Evolutionary conservation across 2,113 vertebrate species (phyloP).

Genomic region (Aplodontia rufa): DNA sequence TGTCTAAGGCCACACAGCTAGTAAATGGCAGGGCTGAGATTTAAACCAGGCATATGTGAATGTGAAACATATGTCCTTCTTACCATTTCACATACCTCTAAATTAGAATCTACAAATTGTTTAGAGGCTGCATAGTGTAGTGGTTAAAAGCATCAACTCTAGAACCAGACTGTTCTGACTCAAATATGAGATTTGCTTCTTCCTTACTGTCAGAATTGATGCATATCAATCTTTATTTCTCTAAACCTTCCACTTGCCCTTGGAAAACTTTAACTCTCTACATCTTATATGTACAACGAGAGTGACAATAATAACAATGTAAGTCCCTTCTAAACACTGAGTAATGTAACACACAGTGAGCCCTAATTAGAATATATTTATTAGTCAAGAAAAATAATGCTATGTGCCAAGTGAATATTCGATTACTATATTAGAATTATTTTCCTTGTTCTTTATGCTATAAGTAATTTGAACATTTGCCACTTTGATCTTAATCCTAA

Average conservation of each 20-base stretch:
- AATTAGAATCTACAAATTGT: slow-evolving; percentile 37
- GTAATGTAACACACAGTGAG: background rate
- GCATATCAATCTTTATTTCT: background rate
- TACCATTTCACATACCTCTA: background rate
- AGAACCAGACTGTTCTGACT: background rate
- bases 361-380: background rate
- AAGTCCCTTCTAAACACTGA: background rate
- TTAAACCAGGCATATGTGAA: slow-evolving; percentile 50
- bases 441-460: slow-evolving; percentile 40
- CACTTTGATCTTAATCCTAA: slow-evolving; percentile 65
- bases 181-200: background rate
- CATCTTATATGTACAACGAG: background rate
- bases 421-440: slow-evolving; percentile 41
- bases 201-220: background rate
- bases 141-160: background rate
- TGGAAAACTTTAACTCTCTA: slow-evolving; percentile 11
- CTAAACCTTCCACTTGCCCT: background rate
- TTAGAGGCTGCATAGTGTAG: background rate
- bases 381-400: slow-evolving; percentile 49
- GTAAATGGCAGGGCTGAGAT: slow-evolving; percentile 13
- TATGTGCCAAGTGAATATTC: background rate
- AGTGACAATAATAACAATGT: background rate
- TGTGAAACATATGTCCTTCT: slow-evolving; percentile 30
- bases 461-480: slow-evolving; percentile 68
- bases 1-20: slow-evolving; percentile 52